Conservation (phyloP, 1,140 invertebrate genomes). For the Laodelphax striatellus region DNA sequence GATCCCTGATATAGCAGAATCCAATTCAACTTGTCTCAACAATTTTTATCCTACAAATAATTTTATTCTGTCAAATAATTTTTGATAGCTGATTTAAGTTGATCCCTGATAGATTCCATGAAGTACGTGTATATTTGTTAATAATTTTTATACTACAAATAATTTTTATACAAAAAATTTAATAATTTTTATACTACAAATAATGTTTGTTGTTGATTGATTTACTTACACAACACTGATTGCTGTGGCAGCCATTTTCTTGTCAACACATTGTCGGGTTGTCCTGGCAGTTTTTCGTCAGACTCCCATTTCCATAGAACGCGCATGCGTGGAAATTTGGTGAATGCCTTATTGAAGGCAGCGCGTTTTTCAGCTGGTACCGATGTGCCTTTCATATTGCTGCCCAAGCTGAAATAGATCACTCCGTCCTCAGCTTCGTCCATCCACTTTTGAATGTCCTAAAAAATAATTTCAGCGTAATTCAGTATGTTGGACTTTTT, state of each 20-base stretch:
- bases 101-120: too few relatives aligned
- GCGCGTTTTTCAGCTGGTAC: conserved; percentile 12
- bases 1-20: too few relatives aligned
- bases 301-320: conserved; percentile 28
- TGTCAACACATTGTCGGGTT: conserved; percentile 35
- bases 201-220: too few relatives aligned
- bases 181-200: too few relatives aligned
- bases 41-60: too few relatives aligned
- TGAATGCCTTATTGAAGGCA: conserved; percentile 20
- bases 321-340: conserved; percentile 21
- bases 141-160: too few relatives aligned
- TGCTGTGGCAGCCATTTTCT: conserved; percentile 40
- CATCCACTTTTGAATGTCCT: conserved; percentile 25
- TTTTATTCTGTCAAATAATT: too few relatives aligned
- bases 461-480: background rate
- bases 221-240: conserved; percentile 32
- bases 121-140: too few relatives aligned
- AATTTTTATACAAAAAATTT: too few relatives aligned
- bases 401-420: conserved; percentile 33
- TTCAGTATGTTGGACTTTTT: background rate
- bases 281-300: conserved; percentile 20
- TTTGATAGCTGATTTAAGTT: too few relatives aligned
- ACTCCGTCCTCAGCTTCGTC: conserved; percentile 30
- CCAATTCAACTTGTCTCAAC: too few relatives aligned
- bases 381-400: conserved; percentile 22